Evolutionary conservation across 2,113 vertebrate genomes (phyloP), one percentile per base, ranked within the genome.

Genomic region (Ameiurus melas): DNA sequence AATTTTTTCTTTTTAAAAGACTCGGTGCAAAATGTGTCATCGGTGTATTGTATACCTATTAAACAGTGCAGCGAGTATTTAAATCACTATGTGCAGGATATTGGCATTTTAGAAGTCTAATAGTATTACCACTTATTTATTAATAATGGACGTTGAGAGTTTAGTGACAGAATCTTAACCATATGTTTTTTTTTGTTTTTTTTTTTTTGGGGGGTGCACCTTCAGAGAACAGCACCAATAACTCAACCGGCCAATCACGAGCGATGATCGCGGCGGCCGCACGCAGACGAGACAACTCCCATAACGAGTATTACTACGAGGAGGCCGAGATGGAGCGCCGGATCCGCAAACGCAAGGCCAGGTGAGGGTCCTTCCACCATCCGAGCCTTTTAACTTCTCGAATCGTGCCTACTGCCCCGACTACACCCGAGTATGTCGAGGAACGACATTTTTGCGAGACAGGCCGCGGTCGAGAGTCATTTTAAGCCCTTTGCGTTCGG

Each of bases 261-360:
- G 98, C 98, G 0, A 98, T 98, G 93, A 99, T 99, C 0, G 98
- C 98, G 0, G 98, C 98, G 0, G 98, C 98, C 0, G 98, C 98
- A 0, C 96, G 98, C 58, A 85, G 98, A 19, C 93, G 98, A 1
- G 98, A 99, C 95, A 99, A 98, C 93, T 97, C 97, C 90, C 98
- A 99, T 94, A 99, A 98, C 0, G 98, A 99, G 87, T 97, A 94
- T 53, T 99, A 99, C 95, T 99, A 99, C 0, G 98, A 99, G 90
- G 98, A 99, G 93, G 98, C 97, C 0, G 98, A 99, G 92, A 97
- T 98, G 9, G 98, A 99, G 89, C 96, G 98, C 57, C 86, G 98
- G 68, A 82, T 98, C 89, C 96, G 98, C 36, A 99, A 99, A 39
- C 96, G 98, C 82, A 97, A 98, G 10, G 97, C 98, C 93, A 98